Conservation (phyloP, 37 sponge, comb jelly and placozoan genomes). For the Axinella damicornis region DNA sequence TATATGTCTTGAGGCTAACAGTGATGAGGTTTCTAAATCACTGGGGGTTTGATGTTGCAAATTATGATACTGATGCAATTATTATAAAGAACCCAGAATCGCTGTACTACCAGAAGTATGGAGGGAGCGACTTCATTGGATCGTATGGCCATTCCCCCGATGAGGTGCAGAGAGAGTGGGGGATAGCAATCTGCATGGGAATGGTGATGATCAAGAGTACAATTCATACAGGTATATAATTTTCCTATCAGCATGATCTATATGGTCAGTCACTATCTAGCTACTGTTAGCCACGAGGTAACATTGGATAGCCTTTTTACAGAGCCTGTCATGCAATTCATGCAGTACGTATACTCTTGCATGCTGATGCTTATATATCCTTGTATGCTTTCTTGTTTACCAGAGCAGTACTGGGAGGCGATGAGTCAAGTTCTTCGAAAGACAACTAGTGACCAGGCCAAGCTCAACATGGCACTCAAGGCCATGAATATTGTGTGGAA, state of each 20-base stretch:
- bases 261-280: too few relatives aligned
- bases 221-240: constrained; percentile 11
- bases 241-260: too few relatives aligned
- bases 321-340: background rate
- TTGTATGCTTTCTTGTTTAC: background rate
- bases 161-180: background rate
- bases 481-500: constrained; percentile 24
- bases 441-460: constrained; percentile 58
- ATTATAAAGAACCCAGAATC: constrained; percentile 26
- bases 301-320: too few relatives aligned
- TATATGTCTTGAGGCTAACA: constrained; percentile 25
- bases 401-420: constrained; percentile 51
- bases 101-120: background rate
- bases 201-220: constrained; percentile 7
- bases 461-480: constrained; percentile 53
- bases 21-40: constrained; percentile 40
- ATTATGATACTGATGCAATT: constrained; percentile 35
- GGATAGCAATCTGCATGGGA: constrained; percentile 16
- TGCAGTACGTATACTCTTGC: too few relatives aligned
- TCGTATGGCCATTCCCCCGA: constrained; percentile 9
- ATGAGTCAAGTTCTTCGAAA: background rate
- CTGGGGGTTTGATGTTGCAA: constrained; percentile 46
- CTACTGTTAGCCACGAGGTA: too few relatives aligned
- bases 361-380: too few relatives aligned
- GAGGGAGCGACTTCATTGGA: constrained; percentile 19